These are phyloP conservation scores for Ceyx margarethae DNA, from an alignment of 2,113 vertebrate genomes.

Conservation along the genomic window DNA sequence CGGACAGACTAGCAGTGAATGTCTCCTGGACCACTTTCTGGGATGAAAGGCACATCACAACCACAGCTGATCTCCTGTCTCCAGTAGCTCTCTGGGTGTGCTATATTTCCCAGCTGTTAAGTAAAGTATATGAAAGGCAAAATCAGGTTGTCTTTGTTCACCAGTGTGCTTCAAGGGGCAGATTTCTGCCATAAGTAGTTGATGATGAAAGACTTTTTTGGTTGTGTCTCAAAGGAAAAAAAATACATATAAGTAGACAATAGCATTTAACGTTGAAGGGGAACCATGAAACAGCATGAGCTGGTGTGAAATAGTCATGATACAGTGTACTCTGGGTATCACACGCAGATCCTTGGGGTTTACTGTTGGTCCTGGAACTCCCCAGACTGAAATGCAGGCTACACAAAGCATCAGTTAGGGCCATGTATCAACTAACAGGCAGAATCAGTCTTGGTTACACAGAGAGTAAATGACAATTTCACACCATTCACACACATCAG, in stretches of 20 bases:
- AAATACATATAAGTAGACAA: background rate
- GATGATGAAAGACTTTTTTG: no score
- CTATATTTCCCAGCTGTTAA: no score
- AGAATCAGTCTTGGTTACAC: background rate
- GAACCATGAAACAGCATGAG: background rate
- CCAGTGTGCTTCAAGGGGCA: no score
- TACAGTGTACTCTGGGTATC: background rate
- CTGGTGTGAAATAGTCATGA: background rate
- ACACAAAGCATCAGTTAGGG: background rate
- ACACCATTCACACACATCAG: background rate
- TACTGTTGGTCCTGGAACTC: background rate
- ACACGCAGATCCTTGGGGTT: background rate
- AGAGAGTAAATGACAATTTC: background rate
- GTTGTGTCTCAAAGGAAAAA: background rate
- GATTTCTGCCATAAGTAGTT: no score
- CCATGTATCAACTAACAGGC: background rate
- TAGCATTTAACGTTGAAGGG: background rate
- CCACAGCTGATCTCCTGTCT: no score
- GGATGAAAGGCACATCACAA: no score
- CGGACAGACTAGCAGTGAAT: no score
- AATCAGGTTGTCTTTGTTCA: no score
- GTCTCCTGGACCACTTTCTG: no score
- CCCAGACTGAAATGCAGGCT: background rate
- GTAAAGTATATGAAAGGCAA: no score
- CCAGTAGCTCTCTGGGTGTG: no score